Conservation (phyloP, 2,888 invertebrate genomes). For the Syrista parreyssii region DNA sequence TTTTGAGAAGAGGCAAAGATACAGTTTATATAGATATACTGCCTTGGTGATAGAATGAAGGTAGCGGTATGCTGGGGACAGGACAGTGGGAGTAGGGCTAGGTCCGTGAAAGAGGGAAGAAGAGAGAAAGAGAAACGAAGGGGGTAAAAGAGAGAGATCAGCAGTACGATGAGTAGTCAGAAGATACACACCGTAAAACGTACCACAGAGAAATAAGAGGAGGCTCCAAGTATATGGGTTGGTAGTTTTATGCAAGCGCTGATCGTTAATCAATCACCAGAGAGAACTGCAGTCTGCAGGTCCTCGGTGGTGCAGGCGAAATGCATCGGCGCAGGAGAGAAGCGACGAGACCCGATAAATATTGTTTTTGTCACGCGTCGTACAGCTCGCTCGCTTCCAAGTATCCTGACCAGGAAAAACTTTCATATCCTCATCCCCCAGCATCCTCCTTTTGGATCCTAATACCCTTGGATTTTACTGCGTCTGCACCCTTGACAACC, state of each 20-base stretch:
- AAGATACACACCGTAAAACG: conserved; percentile 8
- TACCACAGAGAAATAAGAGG: background rate
- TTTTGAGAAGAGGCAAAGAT: conserved; percentile 7
- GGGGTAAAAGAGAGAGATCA: background rate
- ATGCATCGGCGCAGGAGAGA: conserved; percentile 22
- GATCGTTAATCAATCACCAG: conserved; percentile 59
- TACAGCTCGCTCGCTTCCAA: conserved; percentile 39
- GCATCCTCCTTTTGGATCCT: background rate
- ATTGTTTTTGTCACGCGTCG: conserved; percentile 50
- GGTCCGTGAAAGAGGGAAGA: background rate
- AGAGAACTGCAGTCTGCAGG: background rate
- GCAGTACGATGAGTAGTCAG: conserved; percentile 11
- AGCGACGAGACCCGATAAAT: conserved; percentile 49
- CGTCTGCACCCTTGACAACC: background rate
- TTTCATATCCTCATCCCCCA: conserved; percentile 11
- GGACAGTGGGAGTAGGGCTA: background rate
- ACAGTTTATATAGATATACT: conserved; percentile 8
- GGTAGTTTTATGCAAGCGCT: conserved; percentile 54
- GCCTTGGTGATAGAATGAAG: background rate
- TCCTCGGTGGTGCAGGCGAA: background rate
- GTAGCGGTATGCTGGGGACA: background rate
- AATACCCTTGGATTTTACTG: background rate
- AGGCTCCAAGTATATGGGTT: conserved; percentile 11
- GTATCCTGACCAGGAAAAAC: conserved; percentile 45
- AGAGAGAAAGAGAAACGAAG: conserved; percentile 1